Evolutionary conservation across 2,113 vertebrate genomes (phyloP).

Genomic region (Phrynosoma blainvillii): DNA sequence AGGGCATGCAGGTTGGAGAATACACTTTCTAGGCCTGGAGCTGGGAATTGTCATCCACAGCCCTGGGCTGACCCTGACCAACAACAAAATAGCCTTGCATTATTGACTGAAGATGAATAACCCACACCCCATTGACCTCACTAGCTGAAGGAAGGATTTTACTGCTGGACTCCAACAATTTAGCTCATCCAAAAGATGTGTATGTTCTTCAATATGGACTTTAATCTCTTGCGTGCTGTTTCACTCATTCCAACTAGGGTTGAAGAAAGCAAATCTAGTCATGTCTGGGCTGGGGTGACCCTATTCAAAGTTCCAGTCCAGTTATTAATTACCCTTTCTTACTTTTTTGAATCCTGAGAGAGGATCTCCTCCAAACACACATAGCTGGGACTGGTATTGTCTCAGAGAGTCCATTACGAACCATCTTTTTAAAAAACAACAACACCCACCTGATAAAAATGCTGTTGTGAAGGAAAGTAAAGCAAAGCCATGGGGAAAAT

Average conservation of each 20-base stretch:
- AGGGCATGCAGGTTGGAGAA: too few species aligned
- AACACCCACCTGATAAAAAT: slow-evolving; percentile 60
- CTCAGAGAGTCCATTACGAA: slow-evolving; percentile 36
- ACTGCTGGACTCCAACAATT: neutral
- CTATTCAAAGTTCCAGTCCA: neutral
- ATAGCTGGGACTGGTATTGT: neutral
- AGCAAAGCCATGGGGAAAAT: slow-evolving; percentile 57
- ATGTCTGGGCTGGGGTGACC: too few species aligned
- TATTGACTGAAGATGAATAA: neutral
- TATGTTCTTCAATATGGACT: neutral
- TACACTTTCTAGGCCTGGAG: too few species aligned
- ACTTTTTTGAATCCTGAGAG: slow-evolving; percentile 30
- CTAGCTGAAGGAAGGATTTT: neutral
- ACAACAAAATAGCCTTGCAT: too few species aligned
- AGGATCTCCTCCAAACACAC: slow-evolving; percentile 15
- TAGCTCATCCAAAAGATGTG: neutral
- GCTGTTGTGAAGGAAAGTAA: slow-evolving; percentile 62
- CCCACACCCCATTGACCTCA: neutral
- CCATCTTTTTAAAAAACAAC: slow-evolving; percentile 35
- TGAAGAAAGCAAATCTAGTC: neutral
- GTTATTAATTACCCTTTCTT: slow-evolving; percentile 18
- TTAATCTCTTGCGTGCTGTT: neutral
- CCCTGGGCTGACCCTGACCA: too few species aligned
- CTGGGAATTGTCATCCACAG: too few species aligned
- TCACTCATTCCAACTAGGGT: neutral